These are phyloP conservation scores for Elanoides forficatus DNA, from an alignment of 2,113 vertebrate genomes.

Conservation along the genomic window DNA sequence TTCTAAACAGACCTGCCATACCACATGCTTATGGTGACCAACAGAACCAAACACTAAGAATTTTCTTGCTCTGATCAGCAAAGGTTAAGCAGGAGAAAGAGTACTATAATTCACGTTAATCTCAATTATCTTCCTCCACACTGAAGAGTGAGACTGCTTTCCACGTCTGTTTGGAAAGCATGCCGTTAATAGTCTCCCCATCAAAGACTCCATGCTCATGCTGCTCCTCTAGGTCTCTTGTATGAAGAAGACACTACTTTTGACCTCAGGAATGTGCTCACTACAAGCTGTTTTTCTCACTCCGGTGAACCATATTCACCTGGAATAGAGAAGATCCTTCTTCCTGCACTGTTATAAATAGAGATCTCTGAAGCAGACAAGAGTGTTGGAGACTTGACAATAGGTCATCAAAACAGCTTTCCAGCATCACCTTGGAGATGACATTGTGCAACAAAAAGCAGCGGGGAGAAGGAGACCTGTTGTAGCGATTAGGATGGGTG, in stretches of 20 bases:
- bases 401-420: not conserved
- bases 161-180: accelerated
- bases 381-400: not conserved
- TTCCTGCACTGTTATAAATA: not conserved
- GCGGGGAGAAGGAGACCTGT: not conserved
- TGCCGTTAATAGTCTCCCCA: not conserved
- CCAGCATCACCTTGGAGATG: not conserved
- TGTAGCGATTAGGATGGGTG: not conserved
- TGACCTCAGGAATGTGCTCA: not conserved
- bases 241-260: not conserved
- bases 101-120: not conserved
- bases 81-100: not conserved
- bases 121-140: not conserved
- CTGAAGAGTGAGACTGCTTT: not conserved
- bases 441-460: not conserved
- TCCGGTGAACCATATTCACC: not conserved
- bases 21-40: not conserved
- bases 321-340: not conserved
- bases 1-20: not conserved
- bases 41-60: not conserved
- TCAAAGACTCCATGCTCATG: not conserved
- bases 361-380: not conserved
- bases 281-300: not conserved
- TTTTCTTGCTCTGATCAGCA: not conserved
- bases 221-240: not conserved